phyloP scores from a whole-genome alignment of 1,140 invertebrate genomes.

The Subanguina moxae region DNA sequence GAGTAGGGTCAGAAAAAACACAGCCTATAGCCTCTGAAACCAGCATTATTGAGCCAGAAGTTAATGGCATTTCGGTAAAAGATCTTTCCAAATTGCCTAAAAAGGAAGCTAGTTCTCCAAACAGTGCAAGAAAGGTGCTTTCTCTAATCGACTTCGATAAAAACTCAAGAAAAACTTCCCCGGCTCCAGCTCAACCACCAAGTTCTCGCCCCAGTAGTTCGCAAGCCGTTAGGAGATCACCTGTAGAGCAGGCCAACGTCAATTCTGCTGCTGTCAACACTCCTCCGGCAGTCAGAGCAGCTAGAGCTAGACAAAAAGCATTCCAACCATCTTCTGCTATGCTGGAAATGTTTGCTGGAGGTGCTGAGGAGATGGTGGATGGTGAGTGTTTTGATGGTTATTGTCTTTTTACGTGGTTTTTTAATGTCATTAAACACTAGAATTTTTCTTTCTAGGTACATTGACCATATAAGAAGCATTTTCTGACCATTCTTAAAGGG shows the following conservation, averaged over 20 bases:
- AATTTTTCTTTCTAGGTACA: no score
- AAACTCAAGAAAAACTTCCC: background rate
- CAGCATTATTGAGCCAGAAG: background rate
- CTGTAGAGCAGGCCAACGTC: no score
- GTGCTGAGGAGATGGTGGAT: background rate
- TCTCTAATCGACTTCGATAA: background rate
- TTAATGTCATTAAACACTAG: no score
- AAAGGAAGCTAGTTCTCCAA: background rate
- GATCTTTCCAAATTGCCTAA: background rate
- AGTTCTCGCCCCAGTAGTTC: background rate
- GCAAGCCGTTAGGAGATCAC: background rate
- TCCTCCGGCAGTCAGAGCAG: conserved; percentile 7
- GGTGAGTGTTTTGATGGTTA: background rate
- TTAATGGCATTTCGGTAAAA: background rate
- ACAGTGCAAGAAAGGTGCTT: background rate
- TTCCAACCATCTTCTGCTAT: conserved; percentile 9
- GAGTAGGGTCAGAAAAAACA: background rate
- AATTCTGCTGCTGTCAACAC: background rate
- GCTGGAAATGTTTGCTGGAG: conserved; percentile 7
- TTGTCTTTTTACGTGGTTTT: no score
- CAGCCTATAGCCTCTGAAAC: background rate
- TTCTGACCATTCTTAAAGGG: no score
- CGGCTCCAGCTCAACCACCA: background rate
- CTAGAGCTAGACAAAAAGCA: conserved; percentile 6
- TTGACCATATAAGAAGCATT: no score